Percentiles rank a stretch among this genome's conserved stretches.
These are phyloP conservation scores for Macroramphosus scolopax DNA, from an alignment of 2,797 vertebrate species.

Conservation along the genomic window DNA sequence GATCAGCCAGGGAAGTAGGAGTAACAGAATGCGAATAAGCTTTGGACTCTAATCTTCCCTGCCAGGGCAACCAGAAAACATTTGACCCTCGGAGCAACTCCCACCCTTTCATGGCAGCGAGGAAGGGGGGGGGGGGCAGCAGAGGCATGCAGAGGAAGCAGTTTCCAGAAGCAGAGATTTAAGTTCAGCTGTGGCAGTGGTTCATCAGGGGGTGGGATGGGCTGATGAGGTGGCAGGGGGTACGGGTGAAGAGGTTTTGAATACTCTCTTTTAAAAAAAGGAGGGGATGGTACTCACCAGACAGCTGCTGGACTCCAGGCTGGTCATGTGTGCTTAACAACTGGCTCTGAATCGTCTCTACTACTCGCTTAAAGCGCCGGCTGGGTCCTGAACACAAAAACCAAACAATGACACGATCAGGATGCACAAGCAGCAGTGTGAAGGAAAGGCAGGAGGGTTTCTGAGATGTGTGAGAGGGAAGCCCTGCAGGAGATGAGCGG, in stretches of 20 bases:
- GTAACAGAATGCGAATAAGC: constrained; percentile 53
- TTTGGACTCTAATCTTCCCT: constrained; percentile 47
- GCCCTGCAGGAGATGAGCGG: background rate
- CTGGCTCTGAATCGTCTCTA: constrained; percentile 99
- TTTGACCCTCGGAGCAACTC: constrained; percentile 50
- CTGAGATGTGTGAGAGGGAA: background rate
- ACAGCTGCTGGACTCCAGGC: constrained; percentile 93
- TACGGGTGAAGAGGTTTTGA: constrained; percentile 29
- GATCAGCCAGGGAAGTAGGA: constrained; percentile 53
- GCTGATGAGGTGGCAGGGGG: constrained; percentile 37
- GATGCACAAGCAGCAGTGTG: constrained; percentile 3
- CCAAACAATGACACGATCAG: too few relatives aligned
- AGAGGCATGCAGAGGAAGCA: constrained; percentile 56
- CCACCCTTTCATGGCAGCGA: constrained; percentile 30
- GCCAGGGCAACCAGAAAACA: constrained; percentile 38
- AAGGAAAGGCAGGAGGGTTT: background rate
- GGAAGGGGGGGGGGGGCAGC: too few relatives aligned
- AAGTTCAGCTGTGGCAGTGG: constrained; percentile 41
- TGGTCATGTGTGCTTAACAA: constrained; percentile 98
- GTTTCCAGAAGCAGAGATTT: constrained; percentile 32
- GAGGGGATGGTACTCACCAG: constrained; percentile 85
- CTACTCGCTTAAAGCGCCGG: constrained; percentile 98
- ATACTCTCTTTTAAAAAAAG: background rate
- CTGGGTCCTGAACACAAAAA: constrained; percentile 85
- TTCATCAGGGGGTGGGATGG: constrained; percentile 26